Conservation (phyloP, 1,140 invertebrate genomes). For the Parasteatoda tepidariorum region DNA sequence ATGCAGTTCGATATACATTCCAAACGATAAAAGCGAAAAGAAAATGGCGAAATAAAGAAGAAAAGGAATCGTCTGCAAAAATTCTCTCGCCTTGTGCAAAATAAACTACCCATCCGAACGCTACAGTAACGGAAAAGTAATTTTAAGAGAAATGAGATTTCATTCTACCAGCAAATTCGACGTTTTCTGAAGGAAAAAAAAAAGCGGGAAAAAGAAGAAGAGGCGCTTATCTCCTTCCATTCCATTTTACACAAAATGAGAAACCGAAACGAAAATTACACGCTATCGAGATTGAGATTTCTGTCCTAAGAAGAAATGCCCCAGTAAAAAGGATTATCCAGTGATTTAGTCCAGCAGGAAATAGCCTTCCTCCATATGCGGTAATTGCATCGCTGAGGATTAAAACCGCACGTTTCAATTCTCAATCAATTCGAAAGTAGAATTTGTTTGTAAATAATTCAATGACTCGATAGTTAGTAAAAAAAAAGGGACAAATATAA, state of each 20-base stretch:
- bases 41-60: background rate
- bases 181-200: slow-evolving; percentile 1
- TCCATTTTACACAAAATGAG: slow-evolving; percentile 42
- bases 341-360: background rate
- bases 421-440: no score
- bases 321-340: background rate
- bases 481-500: no score
- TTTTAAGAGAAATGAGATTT: background rate
- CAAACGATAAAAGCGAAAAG: background rate
- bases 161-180: slow-evolving; percentile 12
- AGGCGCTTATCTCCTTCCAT: slow-evolving; percentile 41
- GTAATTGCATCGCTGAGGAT: background rate
- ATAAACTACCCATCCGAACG: slow-evolving; percentile 27
- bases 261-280: slow-evolving; percentile 50
- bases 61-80: background rate
- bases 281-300: slow-evolving; percentile 16
- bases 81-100: slow-evolving; percentile 3
- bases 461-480: no score
- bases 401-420: no score
- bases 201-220: no score
- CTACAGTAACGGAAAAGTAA: slow-evolving; percentile 37
- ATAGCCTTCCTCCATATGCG: background rate
- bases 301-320: background rate
- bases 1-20: background rate
- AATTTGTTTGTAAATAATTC: no score